Evolutionary conservation across 2,888 invertebrate species (phyloP), one percentile per base, ranked within the genome.

Genomic region (Drosophila kuntzei): DNA sequence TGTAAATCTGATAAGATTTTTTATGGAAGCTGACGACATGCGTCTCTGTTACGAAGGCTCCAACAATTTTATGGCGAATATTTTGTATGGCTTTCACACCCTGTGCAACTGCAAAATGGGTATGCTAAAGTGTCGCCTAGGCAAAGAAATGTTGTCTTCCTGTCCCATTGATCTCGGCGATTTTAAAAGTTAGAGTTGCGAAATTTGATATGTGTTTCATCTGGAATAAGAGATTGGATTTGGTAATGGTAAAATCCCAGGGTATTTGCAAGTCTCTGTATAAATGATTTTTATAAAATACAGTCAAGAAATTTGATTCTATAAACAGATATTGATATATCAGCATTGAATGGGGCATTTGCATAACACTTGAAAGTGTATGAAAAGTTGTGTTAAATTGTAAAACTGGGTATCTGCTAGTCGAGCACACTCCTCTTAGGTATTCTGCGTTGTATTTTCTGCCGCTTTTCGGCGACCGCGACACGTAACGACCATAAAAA

Each of bases 401-500:
- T 0, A 8, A 14, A 9, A 14, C 29, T 57, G 65, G 58, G 63
- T 72, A 60, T 53, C 9, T 55, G 22, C 6, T 2, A 53, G 68
- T 60, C 51, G 37, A 9, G 8, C 32, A 3, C 0, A 8, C 9
- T 11, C 0, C 7, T 4, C 22, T 9, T 5, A 34, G 37, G 2
- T 3, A 11, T 9, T 20, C 12, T 44, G 34, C 29, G 22, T 64
- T 68, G 46, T 57, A 36, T 49, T 60, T 59, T 49, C 49, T 63
- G 68, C 37, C 32, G 61, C 57, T 71, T 87, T 83, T 83, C 87
- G 87, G 84, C 79, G 86, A 71, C 80, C 87, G 79, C 75, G 84
- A 82, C 80, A 90, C 90, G 90, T 90, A 89, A 71, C 74, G 62
- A 78, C 87, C 83, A 90, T 90, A 90, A 90, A 90, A 90, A 90